Base-by-base conservation (phyloP, 2,113 vertebrate genomes). In the Proteles cristata region DNA sequence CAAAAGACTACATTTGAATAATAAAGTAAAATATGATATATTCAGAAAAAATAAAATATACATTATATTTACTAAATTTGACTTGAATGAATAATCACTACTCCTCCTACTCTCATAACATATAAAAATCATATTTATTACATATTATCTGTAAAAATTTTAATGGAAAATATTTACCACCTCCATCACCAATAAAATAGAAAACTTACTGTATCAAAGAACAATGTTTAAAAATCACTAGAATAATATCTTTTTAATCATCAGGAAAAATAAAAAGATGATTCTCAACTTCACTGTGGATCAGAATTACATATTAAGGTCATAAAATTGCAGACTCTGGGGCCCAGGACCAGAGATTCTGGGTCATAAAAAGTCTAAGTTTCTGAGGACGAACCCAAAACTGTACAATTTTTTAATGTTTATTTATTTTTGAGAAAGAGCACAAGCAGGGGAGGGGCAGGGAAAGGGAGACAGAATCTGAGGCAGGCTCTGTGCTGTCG, bases 151-250 rank as follows among this genome's bases (percentile, higher is more conserved):
- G 8, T 93, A 93, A 95, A 94, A 81, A 71, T 31, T 63, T 80
- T 43, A 92, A 93, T 4, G n/a, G 45, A 71, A 93, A 90, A 91
- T 39, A 79, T 11, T 65, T 74, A 89, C 53, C 25, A 92, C 35
- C 16, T 93, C 48, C 14, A 19, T 58, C 74, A 96, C n/a, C 35
- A 93, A 82, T 48, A 77, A 93, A 92, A 65, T 50, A 66, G 17
- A 96, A 92, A 90, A 31, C 26, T 82, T 86, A 95, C 31, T 69
- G 77, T 35, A 92, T 10, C 50, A 96, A 63, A 92, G 12, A 87
- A 96, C 91, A 93, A 85, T 83, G 93, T 79, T 89, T 74, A 82
- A 95, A 92, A 82, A 95, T 63, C 68, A 61, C 28, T 83, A 61
- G 10, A 82, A 92, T 92, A 6, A 77, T 55, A 87, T 95, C 35